A percentile compares a stretch with the other conserved stretches of the same genome.
Conservation (phyloP, 2,888 invertebrate species). For the Drosophila pegasa region DNA sequence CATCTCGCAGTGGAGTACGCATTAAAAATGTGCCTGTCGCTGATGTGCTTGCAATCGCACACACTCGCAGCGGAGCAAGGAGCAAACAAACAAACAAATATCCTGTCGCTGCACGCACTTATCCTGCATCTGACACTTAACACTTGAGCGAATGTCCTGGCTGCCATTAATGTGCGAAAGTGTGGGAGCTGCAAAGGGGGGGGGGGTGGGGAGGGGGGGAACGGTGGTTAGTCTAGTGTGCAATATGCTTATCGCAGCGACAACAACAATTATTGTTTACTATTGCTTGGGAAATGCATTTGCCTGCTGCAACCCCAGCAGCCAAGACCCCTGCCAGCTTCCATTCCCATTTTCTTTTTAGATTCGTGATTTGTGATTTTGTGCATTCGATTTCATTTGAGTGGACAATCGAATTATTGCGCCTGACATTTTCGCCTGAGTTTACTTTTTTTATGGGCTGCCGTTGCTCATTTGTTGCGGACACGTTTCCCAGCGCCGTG, state of each 20-base stretch:
- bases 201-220: background rate
- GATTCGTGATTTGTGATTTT: constrained; percentile 51
- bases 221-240: constrained; percentile 14
- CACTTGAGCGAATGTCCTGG: constrained; percentile 63
- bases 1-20: constrained; percentile 67
- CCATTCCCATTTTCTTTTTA: constrained; percentile 1
- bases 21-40: constrained; percentile 69
- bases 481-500: constrained; percentile 65
- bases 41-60: constrained; percentile 68
- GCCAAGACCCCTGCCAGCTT: background rate
- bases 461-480: constrained; percentile 77
- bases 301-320: constrained; percentile 20
- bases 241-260: constrained; percentile 70
- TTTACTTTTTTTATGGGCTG: constrained; percentile 52
- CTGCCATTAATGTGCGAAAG: constrained; percentile 41
- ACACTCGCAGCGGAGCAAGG: constrained; percentile 19
- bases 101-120: constrained; percentile 71
- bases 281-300: constrained; percentile 75
- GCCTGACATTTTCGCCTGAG: constrained; percentile 46
- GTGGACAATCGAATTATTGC: constrained; percentile 77
- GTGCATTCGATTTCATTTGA: constrained; percentile 78
- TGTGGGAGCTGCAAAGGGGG: background rate
- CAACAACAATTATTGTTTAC: constrained; percentile 74
- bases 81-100: constrained; percentile 70
- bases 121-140: constrained; percentile 79